Conservation (phyloP, 2,888 invertebrate genomes). For the Drosophila kuntzei region DNA sequence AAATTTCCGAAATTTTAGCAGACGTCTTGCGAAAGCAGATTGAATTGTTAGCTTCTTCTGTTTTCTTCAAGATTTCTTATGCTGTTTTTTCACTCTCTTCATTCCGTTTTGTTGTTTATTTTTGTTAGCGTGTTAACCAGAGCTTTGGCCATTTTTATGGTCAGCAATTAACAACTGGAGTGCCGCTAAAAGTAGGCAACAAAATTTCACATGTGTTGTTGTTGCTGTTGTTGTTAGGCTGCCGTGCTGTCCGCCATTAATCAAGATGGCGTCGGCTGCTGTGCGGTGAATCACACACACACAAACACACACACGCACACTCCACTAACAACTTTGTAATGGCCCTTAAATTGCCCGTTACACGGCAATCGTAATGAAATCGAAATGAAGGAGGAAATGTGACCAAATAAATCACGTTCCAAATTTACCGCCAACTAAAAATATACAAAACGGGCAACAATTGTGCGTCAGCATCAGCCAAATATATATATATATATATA, state of each 20-base stretch:
- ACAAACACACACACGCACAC: not conserved
- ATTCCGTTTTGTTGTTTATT: constrained; percentile 11
- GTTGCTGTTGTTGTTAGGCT: constrained; percentile 11
- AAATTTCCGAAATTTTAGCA: constrained; percentile 29
- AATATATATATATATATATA: too few relatives aligned
- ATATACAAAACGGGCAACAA: constrained; percentile 27
- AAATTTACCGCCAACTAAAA: constrained; percentile 37
- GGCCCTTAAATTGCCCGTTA: constrained; percentile 59
- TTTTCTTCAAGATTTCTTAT: constrained; percentile 2
- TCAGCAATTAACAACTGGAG: constrained; percentile 71
- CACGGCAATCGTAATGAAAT: constrained; percentile 72
- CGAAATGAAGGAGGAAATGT: constrained; percentile 64
- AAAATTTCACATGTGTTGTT: constrained; percentile 51
- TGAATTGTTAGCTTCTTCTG: constrained; percentile 58
- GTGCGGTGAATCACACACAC: constrained; percentile 4
- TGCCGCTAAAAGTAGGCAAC: constrained; percentile 63
- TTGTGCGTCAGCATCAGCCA: constrained; percentile 36
- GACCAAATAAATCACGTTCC: constrained; percentile 62
- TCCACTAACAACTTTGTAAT: constrained; percentile 23
- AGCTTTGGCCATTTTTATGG: constrained; percentile 71
- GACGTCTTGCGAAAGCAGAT: constrained; percentile 50
- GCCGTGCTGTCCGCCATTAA: constrained; percentile 68
- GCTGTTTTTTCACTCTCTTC: constrained; percentile 23
- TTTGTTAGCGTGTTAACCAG: constrained; percentile 58
- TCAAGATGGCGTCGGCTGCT: constrained; percentile 61